Evolutionary conservation across 2,113 vertebrate species (phyloP), one percentile per base, ranked within the genome.

Genomic region (Scytalopus superciliaris): DNA sequence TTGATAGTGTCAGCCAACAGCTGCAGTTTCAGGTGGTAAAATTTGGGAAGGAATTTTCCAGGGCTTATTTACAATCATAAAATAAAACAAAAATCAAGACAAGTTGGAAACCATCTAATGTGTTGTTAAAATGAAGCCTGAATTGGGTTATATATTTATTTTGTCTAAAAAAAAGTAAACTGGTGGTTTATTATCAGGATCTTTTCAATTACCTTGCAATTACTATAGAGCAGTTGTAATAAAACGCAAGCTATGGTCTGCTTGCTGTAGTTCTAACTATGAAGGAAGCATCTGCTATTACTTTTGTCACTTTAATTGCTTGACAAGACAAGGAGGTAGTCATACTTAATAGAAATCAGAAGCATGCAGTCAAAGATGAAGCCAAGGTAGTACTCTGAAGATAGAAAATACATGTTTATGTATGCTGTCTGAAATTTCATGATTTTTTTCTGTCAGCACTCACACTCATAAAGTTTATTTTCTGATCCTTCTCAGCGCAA

Each of bases 21-120:
- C 99, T 99, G 99, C 97, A 97, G 93, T 97, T 98, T 99, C 98
- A 99, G 99, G 99, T 99, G 99, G 98, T 98, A 98, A 97, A 98
- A 97, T 97, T 73, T 53, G 83, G 72, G 94, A 91, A 97, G 90
- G 97, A 98, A 98, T 98, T 98, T 98, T 98, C 97, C 97, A 98
- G 95, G 96, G 95, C 97, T 98, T 98, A 98, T 98, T 98, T 98
- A 98, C 98, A 97, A 97, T 97, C 98, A 97, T 98, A 98, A 98
- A 98, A 96, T 59, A 97, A 96, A 97, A 96, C 87, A 97, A 96
- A 96, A 97, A 97, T 95, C 96, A 98, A 95, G 95, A 95, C 92
- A 93, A 93, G 60, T 97, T 72, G 87, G 97, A 98, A 94, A 94
- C 92, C 47, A 53, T 97, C 96, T 96, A 91, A 70, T 64, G 60